Evolutionary conservation across 2,113 vertebrate species (phyloP).

Genomic region (Condylura cristata): DNA sequence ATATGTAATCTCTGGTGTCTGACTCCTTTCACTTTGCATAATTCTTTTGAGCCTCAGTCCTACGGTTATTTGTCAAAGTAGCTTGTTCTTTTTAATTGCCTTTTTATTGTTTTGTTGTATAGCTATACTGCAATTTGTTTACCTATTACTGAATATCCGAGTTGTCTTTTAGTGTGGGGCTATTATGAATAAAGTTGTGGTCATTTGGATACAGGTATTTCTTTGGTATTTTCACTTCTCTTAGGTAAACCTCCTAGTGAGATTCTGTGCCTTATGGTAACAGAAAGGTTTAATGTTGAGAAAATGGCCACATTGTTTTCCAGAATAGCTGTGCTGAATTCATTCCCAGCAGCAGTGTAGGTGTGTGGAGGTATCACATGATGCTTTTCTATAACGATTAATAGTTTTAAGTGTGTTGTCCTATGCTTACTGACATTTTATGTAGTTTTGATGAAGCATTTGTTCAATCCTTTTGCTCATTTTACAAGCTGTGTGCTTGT

Average conservation of each 20-base stretch:
- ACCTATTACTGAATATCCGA: neutral
- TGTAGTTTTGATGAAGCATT: neutral
- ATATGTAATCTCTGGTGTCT: neutral
- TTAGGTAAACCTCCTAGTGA: neutral
- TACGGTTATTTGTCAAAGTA: neutral
- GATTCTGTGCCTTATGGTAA: neutral
- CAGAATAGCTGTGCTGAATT: neutral
- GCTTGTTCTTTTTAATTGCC: neutral
- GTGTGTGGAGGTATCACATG: neutral
- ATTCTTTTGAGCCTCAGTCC: neutral
- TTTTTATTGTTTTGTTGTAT: neutral
- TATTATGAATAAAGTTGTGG: neutral
- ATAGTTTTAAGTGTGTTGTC: neutral
- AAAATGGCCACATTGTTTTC: neutral
- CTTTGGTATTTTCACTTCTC: conserved; percentile 5
- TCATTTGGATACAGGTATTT: neutral
- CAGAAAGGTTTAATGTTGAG: neutral
- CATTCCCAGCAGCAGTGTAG: neutral
- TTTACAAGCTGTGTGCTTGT: neutral
- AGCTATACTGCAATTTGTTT: neutral
- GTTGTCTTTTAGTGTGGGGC: neutral
- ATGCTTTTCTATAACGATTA: neutral
- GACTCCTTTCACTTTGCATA: neutral
- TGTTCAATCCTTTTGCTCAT: neutral
- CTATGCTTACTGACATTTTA: neutral